Evolutionary conservation across 2,797 vertebrate species (phyloP), one percentile per base, ranked within the genome.

Genomic region (Hozukius guyotensis): DNA sequence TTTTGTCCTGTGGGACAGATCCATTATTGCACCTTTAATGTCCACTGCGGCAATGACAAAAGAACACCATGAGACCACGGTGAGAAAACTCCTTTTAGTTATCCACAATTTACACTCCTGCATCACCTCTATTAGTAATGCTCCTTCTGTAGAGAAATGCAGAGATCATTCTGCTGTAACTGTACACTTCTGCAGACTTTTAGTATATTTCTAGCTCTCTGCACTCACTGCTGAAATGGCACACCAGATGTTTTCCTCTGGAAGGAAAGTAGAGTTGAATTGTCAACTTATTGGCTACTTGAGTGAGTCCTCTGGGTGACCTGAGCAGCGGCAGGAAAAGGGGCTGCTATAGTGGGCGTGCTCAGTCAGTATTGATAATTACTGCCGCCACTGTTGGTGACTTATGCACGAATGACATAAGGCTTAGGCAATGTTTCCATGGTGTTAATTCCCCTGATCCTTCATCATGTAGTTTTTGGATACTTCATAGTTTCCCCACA

Each of bases 221-320:
- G 20, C 65, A 65, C 79, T 75, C 42, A 64, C 52, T 61, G 14
- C 72, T 60, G 61, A 88, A 90, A 83, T 79, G 81, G 46, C 80
- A 78, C 60, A 79, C 86, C 90, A 91, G 78, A 88, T 89, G 89
- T 89, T 90, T 91, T 82, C 80, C 76, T 78, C 64, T 81, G 57
- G 70, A 86, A 56, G 34, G 71, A 82, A 82, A 82, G 72, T 67
- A 55, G n/a, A n/a, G 77, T 64, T 90, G 77, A 82, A 75, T 72
- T 80, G 69, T 87, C 71, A 72, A 67, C 53, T 56, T 80, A 70
- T 57, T 85, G 78, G 73, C 81, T 60, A 11, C 52, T 81, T 36
- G 42, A 64, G 13, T 13, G 27, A 80, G 83, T 57, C 85, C 90
- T 81, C 49, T 72, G 53, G 57, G 71, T 84, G 86, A 91, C 86